Evolutionary conservation across 2,888 invertebrate genomes (phyloP).

Genomic region (Philhelius pedissequus): DNA sequence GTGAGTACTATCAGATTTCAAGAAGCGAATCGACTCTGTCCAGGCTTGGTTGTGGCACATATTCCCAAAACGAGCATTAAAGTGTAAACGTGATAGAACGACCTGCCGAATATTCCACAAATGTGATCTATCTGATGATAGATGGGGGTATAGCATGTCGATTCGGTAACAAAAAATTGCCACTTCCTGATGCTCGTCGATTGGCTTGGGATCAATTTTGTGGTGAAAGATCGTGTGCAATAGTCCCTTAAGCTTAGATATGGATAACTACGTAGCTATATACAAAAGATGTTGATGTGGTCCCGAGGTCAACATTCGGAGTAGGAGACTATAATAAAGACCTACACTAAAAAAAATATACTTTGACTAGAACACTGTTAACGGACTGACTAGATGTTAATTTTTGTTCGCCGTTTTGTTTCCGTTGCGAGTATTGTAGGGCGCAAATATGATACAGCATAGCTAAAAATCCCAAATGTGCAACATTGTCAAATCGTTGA

Average conservation of each 20-base stretch:
- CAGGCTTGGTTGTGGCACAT: constrained; percentile 37
- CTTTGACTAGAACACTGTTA: too few species aligned
- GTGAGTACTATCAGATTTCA: constrained; percentile 60
- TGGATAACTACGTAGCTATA: neutral
- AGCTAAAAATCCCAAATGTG: too few species aligned
- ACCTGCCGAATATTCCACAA: constrained; percentile 57
- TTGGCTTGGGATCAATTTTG: constrained; percentile 45
- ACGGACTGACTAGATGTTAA: too few species aligned
- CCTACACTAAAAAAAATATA: neutral
- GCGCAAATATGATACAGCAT: too few species aligned
- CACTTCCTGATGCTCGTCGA: neutral
- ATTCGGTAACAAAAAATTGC: neutral
- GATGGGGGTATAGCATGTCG: constrained; percentile 23
- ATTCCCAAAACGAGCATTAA: constrained; percentile 49
- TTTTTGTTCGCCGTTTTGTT: too few species aligned
- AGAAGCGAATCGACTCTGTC: constrained; percentile 66
- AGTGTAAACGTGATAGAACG: constrained; percentile 67
- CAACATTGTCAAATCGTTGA: too few species aligned
- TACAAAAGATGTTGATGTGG: neutral
- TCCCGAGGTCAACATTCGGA: constrained; percentile 61
- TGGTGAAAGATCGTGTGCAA: constrained; percentile 54
- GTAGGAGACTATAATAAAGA: constrained; percentile 8
- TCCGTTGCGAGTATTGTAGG: too few species aligned
- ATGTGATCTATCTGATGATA: constrained; percentile 62
- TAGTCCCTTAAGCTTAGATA: constrained; percentile 13